phyloP scores from a whole-genome alignment of 2,797 vertebrate species.

The Cottoperca gobio region DNA sequence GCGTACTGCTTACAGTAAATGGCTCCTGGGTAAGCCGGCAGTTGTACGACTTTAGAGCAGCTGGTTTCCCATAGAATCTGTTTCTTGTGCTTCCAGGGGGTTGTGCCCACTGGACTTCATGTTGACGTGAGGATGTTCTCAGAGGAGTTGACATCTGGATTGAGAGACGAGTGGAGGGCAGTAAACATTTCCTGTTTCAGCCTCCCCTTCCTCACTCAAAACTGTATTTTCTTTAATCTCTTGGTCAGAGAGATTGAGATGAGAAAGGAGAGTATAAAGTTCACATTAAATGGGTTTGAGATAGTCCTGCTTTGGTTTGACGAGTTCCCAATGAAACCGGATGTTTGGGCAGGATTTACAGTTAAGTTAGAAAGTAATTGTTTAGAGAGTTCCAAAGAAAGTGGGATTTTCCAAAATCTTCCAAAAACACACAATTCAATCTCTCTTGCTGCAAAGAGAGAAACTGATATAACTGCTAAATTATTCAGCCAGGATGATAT shows the following conservation, averaged over 20 bases:
- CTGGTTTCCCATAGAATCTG: slow-evolving; percentile 66
- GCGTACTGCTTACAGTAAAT: slow-evolving; percentile 80
- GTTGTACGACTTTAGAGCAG: slow-evolving; percentile 17
- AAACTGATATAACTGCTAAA: background rate
- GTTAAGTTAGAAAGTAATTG: slow-evolving; percentile 32
- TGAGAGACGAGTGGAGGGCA: slow-evolving; percentile 69
- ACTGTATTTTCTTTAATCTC: slow-evolving; percentile 2
- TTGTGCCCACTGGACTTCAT: slow-evolving; percentile 64
- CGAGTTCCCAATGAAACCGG: slow-evolving; percentile 27
- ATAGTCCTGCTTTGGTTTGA: slow-evolving; percentile 12
- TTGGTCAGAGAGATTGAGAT: slow-evolving; percentile 17
- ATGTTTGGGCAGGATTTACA: slow-evolving; percentile 51
- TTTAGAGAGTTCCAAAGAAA: slow-evolving; percentile 27
- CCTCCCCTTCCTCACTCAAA: slow-evolving; percentile 26
- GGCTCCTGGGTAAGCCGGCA: slow-evolving; percentile 27
- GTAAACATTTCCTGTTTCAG: slow-evolving; percentile 73
- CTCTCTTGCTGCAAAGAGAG: background rate
- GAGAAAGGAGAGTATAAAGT: slow-evolving; percentile 1
- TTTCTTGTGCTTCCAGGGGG: slow-evolving; percentile 45
- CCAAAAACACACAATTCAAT: background rate
- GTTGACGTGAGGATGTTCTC: slow-evolving; percentile 67
- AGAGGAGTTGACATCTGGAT: slow-evolving; percentile 77
- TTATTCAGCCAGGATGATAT: slow-evolving; percentile 4
- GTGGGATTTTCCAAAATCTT: background rate
- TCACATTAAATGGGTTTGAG: slow-evolving; percentile 12